Percentiles rank a stretch among this genome's conserved stretches.
Conservation (phyloP, 1,140 invertebrate genomes). For the Paramacrobiotus metropolitanus region DNA sequence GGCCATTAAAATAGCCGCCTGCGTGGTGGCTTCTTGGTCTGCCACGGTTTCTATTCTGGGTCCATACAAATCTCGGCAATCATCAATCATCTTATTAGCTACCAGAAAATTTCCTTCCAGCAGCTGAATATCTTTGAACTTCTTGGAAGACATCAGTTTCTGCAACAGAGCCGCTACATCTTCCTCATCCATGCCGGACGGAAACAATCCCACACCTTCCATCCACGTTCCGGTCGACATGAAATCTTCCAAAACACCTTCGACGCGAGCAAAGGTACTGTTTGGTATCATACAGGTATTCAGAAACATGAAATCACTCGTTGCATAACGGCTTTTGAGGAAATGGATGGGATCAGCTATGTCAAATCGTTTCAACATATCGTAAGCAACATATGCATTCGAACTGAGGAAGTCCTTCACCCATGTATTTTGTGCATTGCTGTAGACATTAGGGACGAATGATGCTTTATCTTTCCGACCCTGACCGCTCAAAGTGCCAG, state of each 20-base stretch:
- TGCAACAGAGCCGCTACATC: slow-evolving; percentile 14
- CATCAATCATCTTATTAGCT: slow-evolving; percentile 37
- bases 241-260: slow-evolving; percentile 60
- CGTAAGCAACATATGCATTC: slow-evolving; percentile 80
- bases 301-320: slow-evolving; percentile 42
- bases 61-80: slow-evolving; percentile 40
- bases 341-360: slow-evolving; percentile 59
- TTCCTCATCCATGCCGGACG: slow-evolving; percentile 13
- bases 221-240: slow-evolving; percentile 44
- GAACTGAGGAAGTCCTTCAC: slow-evolving; percentile 71
- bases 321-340: slow-evolving; percentile 47
- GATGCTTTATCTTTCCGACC: slow-evolving; percentile 38
- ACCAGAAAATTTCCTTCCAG: slow-evolving; percentile 29
- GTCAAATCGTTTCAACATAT: slow-evolving; percentile 57
- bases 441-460: slow-evolving; percentile 70
- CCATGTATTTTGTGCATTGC: slow-evolving; percentile 65
- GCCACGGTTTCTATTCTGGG: slow-evolving; percentile 42
- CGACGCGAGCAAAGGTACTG: slow-evolving; percentile 46
- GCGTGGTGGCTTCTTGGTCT: slow-evolving; percentile 25
- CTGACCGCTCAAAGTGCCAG: slow-evolving; percentile 51
- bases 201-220: slow-evolving; percentile 34
- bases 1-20: background rate
- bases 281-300: slow-evolving; percentile 49
- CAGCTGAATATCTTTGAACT: slow-evolving; percentile 12
- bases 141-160: slow-evolving; percentile 9